Conservation (phyloP, 2,888 invertebrate species). For the Drosophila niveifrons region DNA sequence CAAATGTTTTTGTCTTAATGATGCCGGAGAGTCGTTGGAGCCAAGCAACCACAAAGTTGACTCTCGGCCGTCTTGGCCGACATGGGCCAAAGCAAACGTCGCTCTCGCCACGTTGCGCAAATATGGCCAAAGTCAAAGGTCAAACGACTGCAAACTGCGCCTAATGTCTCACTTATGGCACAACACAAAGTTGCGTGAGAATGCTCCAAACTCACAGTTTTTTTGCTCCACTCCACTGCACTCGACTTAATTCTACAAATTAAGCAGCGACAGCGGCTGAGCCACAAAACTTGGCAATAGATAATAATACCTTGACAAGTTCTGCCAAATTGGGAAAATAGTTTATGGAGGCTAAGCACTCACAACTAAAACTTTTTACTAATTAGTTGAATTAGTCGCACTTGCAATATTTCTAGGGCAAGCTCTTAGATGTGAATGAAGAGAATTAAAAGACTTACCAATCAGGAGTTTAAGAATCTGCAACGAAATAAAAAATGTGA, state of each 20-base stretch:
- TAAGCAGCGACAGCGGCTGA: neutral
- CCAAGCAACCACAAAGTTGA: conserved; percentile 24
- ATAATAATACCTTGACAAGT: conserved; percentile 13
- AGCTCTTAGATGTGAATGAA: neutral
- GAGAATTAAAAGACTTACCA: too few relatives aligned
- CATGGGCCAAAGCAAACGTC: conserved; percentile 1
- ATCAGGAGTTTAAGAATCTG: too few relatives aligned
- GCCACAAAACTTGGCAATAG: conserved; percentile 4
- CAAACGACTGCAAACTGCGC: conserved; percentile 69
- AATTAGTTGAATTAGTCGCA: neutral
- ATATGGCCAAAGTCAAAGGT: conserved; percentile 76
- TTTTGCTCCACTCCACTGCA: neutral
- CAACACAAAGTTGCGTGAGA: conserved; percentile 58
- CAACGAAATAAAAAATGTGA: too few relatives aligned
- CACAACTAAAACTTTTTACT: too few relatives aligned
- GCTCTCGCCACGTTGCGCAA: conserved; percentile 61
- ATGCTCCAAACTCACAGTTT: conserved; percentile 27
- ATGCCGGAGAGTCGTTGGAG: conserved; percentile 63
- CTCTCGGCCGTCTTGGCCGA: conserved; percentile 29
- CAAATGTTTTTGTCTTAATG: conserved; percentile 78
- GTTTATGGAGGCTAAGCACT: neutral
- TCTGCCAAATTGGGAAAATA: neutral
- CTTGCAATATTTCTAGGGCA: neutral
- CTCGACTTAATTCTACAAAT: neutral
- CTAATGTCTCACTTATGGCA: conserved; percentile 80